These are phyloP conservation scores for Smittia aterrima DNA, from an alignment of 2,888 invertebrate genomes.

Conservation along the genomic window DNA sequence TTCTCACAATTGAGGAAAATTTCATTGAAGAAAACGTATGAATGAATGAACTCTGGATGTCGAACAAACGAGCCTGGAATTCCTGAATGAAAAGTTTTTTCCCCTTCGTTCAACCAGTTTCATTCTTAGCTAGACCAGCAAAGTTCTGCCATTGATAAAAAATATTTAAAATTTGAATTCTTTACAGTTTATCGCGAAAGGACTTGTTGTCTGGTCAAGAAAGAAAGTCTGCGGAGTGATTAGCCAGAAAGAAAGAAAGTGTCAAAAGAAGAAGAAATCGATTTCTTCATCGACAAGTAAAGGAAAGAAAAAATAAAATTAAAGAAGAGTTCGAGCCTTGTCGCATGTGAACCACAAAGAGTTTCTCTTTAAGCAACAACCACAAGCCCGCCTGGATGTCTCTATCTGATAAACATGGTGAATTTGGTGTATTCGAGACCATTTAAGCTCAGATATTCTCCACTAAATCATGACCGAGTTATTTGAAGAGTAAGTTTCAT, in stretches of 20 bases:
- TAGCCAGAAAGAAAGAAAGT: not conserved
- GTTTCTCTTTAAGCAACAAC: not conserved
- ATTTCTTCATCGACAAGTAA: not conserved
- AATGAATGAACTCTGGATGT: constrained; percentile 33
- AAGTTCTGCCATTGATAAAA: not conserved
- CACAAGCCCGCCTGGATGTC: constrained; percentile 56
- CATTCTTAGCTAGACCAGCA: constrained; percentile 32
- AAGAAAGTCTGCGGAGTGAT: not conserved
- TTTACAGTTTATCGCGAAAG: constrained; percentile 28
- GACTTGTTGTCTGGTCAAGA: constrained; percentile 27
- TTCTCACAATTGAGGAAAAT: not conserved
- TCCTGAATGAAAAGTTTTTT: constrained; percentile 14
- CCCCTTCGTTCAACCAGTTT: too few relatives aligned
- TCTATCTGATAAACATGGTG: constrained; percentile 81
- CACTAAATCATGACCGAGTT: constrained; percentile 79
- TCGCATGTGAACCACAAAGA: not conserved
- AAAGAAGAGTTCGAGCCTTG: not conserved
- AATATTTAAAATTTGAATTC: not conserved
- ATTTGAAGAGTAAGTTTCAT: constrained; percentile 79
- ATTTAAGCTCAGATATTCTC: constrained; percentile 37
- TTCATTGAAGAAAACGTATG: constrained; percentile 31
- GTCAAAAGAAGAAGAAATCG: not conserved
- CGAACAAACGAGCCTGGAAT: constrained; percentile 3
- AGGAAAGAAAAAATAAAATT: not conserved
- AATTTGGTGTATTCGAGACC: constrained; percentile 64